These are phyloP conservation scores for Brachionus asplanchnoidis DNA, from an alignment of 1,140 invertebrate species.

Conservation along the genomic window DNA sequence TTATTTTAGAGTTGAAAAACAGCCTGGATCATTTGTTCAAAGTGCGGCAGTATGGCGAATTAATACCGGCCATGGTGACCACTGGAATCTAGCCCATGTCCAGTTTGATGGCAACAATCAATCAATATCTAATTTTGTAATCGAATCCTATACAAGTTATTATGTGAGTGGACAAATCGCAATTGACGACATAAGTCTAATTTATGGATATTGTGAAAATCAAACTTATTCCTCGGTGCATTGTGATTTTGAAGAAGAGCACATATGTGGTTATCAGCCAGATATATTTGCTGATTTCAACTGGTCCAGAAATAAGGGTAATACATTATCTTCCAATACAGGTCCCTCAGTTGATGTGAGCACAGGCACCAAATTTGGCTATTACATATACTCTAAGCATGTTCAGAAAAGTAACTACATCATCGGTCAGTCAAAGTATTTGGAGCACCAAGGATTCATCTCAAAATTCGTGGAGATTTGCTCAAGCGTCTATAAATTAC, in stretches of 20 bases:
- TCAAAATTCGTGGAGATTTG: not conserved
- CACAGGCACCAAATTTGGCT: constrained; percentile 43
- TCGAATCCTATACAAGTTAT: not conserved
- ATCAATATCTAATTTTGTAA: constrained; percentile 7
- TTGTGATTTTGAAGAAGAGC: constrained; percentile 36
- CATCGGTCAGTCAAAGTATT: not conserved
- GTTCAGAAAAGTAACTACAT: not conserved
- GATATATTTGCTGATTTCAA: constrained; percentile 20
- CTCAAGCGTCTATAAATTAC: constrained; percentile 14
- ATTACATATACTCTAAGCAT: constrained; percentile 44
- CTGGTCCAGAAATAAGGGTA: constrained; percentile 40
- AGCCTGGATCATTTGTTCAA: not conserved
- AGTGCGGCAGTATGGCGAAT: not conserved
- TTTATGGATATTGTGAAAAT: not conserved
- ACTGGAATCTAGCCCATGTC: constrained; percentile 1
- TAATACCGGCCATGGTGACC: constrained; percentile 11
- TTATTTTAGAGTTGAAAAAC: not conserved
- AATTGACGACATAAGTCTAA: not conserved
- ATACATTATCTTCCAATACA: constrained; percentile 46
- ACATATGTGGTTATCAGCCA: constrained; percentile 21
- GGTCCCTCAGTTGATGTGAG: constrained; percentile 47
- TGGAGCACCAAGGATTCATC: not conserved
- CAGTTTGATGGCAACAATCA: constrained; percentile 14
- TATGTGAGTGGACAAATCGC: not conserved
- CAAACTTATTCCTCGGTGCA: not conserved